A percentile compares a stretch with the other conserved stretches of the same genome.
These are phyloP conservation scores for Noctilio leporinus DNA, from an alignment of 2,113 vertebrate genomes.

Conservation along the genomic window DNA sequence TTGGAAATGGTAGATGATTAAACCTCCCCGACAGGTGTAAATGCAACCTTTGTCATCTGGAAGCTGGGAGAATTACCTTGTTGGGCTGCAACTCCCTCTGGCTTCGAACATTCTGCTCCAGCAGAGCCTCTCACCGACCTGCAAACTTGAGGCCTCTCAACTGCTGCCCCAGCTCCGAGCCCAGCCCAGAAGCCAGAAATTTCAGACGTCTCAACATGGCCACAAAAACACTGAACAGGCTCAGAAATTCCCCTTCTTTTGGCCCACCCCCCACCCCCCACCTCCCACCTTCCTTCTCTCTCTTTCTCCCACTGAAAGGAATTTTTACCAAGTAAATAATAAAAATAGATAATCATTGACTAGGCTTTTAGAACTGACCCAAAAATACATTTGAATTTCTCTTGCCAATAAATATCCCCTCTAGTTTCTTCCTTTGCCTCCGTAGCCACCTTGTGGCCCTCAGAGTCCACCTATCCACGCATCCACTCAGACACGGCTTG, in stretches of 20 bases:
- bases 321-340: constrained; percentile 80
- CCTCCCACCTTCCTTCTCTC: no score
- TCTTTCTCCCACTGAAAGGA: constrained; percentile 21
- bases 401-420: constrained; percentile 67
- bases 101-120: constrained; percentile 48
- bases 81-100: constrained; percentile 63
- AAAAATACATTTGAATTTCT: constrained; percentile 72
- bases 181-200: background rate
- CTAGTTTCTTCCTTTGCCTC: constrained; percentile 1
- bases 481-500: background rate
- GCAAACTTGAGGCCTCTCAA: background rate
- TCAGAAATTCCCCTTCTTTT: constrained; percentile 8
- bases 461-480: background rate
- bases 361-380: constrained; percentile 74
- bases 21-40: constrained; percentile 95
- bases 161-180: constrained; percentile 24
- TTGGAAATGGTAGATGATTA: constrained; percentile 99
- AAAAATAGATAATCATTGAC: constrained; percentile 82
- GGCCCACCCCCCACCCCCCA: no score
- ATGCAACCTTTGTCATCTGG: constrained; percentile 98
- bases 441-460: background rate
- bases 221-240: constrained; percentile 1
- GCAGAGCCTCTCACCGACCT: background rate
- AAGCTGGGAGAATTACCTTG: constrained; percentile 79
- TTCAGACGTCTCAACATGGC: background rate